Evolutionary conservation across 2,797 vertebrate genomes (phyloP).

Genomic region (Epinephelus coioides): DNA sequence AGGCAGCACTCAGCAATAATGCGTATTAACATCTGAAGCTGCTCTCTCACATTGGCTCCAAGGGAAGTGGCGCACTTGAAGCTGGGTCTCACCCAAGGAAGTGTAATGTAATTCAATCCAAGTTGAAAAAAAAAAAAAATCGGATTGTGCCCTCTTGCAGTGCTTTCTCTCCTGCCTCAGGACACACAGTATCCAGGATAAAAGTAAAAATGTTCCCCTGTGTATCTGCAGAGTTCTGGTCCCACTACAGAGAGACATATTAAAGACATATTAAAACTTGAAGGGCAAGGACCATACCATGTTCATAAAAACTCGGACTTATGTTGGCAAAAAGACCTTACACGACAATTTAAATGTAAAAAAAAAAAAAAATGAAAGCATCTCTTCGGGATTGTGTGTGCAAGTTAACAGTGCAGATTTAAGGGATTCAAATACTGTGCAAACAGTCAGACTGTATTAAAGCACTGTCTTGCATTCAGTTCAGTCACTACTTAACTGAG

Average conservation of each 20-base stretch:
- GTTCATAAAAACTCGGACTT: not conserved
- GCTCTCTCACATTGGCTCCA: conserved; percentile 40
- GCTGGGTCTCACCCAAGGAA: conserved; percentile 47
- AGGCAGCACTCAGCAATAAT: conserved; percentile 69
- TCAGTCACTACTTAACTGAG: too few relatives aligned
- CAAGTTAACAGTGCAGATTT: not conserved
- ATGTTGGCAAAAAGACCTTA: not conserved
- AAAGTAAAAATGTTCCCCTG: conserved; percentile 25
- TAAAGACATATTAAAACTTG: conserved; percentile 20
- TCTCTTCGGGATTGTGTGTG: not conserved
- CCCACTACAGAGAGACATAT: conserved; percentile 8
- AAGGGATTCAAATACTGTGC: not conserved
- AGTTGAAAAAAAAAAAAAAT: conserved; percentile 25
- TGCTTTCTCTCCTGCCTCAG: conserved; percentile 5
- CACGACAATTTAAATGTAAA: not conserved
- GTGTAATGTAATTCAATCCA: conserved; percentile 57
- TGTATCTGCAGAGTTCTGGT: conserved; percentile 23
- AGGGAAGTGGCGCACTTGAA: conserved; percentile 39
- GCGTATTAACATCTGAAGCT: conserved; percentile 63
- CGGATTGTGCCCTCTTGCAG: conserved; percentile 15
- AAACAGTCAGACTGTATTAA: not conserved
- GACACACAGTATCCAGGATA: conserved; percentile 22
- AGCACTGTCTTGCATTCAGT: not conserved
- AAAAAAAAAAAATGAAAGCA: not conserved
- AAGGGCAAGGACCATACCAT: not conserved